Evolutionary conservation across 2,888 invertebrate genomes (phyloP), one percentile per base, ranked within the genome.

Genomic region (Stictocephala bisonia): DNA sequence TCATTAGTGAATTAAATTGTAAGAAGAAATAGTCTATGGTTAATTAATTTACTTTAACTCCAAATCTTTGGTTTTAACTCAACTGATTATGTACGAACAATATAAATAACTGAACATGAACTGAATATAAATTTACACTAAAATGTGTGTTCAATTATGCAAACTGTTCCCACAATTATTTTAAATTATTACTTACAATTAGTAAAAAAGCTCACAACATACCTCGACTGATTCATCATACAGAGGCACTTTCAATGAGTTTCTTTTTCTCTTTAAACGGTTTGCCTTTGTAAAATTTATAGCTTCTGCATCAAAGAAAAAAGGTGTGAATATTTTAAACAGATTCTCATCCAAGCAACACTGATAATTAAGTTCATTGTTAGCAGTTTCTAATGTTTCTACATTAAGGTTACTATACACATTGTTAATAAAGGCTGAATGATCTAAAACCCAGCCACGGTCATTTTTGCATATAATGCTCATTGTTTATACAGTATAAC

Each of bases 361-460:
- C 53, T 76, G 73, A 29, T 74, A 64, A 48, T 50, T 58, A 7
- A 74, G 73, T 7, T 48, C 11, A 48, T 11, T 27, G 20, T 56
- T 27, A 9, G 13, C 3, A 1, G 27, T 18, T 29, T 22, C 18
- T 4, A 18, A 2, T 1, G 66, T 66, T 22, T 79, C 76, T 40
- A 81, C 77, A 68, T 79, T 75, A n/a, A 85, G 83, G 44, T 80
- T 79, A 74, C 81, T 79, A 76, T 87, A 87, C 64, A 86, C 80
- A 64, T 83, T 80, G 74, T 86, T 82, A 7, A 88, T 81, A 79
- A 84, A 86, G 35, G 83, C 77, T 76, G 84, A 81, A 78, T 88
- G 87, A 11, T 86, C 88, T 78, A 88, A 81, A 44, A 86, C 83
- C 83, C 84, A 86, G 24, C 87, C 87, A 44, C 82, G 80, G 11